These are phyloP conservation scores for Temnopleurus reevesii DNA, from an alignment of 53 echinoderm and acorn worm species.

Conservation along the genomic window DNA sequence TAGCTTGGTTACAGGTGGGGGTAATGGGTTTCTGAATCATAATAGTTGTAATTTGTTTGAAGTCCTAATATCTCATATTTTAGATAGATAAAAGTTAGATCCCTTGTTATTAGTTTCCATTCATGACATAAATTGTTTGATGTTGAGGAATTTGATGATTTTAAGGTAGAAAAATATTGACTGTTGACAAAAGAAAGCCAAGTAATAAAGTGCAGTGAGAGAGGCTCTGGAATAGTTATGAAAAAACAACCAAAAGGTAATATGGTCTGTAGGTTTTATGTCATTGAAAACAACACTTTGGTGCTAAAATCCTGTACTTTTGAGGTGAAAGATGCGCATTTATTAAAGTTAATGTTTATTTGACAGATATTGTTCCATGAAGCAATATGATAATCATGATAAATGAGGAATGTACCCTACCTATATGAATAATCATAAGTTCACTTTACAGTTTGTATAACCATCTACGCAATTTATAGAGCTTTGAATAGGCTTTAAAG, in stretches of 20 bases:
- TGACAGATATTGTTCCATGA: not conserved
- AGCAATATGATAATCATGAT: slow-evolving; percentile 4
- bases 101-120: not conserved
- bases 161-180: not conserved
- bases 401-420: too few relatives aligned
- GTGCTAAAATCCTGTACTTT: not conserved
- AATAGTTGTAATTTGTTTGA: slow-evolving; percentile 20
- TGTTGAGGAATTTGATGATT: not conserved
- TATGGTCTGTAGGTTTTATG: too few relatives aligned
- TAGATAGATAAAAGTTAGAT: not conserved
- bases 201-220: not conserved
- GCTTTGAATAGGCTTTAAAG: not conserved
- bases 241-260: not conserved
- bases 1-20: not conserved
- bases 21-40: not conserved
- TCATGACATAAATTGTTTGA: not conserved
- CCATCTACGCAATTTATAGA: too few relatives aligned
- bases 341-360: not conserved
- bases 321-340: not conserved
- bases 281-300: too few relatives aligned
- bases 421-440: too few relatives aligned
- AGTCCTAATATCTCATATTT: not conserved
- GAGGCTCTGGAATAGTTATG: not conserved
- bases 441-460: too few relatives aligned
- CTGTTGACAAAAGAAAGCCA: not conserved